A percentile compares a stretch with the other conserved stretches of the same genome.
These are phyloP conservation scores for Channa striata DNA, from an alignment of 2,797 vertebrate species.

Conservation along the genomic window DNA sequence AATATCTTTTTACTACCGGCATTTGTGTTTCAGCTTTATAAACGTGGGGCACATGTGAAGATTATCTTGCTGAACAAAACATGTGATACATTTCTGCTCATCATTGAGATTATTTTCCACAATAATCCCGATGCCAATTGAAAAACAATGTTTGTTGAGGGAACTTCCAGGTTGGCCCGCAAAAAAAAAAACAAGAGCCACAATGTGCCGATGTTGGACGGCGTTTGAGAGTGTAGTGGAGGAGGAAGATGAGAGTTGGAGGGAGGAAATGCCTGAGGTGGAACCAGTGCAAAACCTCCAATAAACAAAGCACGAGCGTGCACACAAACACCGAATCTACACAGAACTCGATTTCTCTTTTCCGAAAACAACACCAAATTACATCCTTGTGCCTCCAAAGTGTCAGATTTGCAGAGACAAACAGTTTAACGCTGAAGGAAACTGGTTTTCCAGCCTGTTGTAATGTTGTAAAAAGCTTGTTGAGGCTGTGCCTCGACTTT, in stretches of 20 bases:
- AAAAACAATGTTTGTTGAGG: too few relatives aligned
- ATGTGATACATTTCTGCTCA: too few relatives aligned
- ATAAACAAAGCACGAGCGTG: constrained; percentile 36
- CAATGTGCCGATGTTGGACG: constrained; percentile 8
- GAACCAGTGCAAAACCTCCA: constrained; percentile 9
- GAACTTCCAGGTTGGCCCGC: too few relatives aligned
- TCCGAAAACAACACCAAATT: not conserved
- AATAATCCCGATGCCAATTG: too few relatives aligned
- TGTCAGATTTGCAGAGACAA: not conserved
- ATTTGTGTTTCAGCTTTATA: too few relatives aligned
- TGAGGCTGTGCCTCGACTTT: too few relatives aligned
- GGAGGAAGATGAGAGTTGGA: constrained; percentile 23
- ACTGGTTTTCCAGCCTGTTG: not conserved
- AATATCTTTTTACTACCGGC: too few relatives aligned
- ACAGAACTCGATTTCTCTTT: not conserved
- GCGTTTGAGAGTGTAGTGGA: constrained; percentile 20
- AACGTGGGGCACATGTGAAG: too few relatives aligned
- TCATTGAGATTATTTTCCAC: too few relatives aligned
- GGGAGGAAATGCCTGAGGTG: constrained; percentile 53
- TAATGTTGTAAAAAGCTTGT: too few relatives aligned
- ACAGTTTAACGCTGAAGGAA: not conserved
- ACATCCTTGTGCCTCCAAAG: not conserved
- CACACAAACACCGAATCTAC: not conserved
- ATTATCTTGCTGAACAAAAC: too few relatives aligned
- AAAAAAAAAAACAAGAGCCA: constrained; percentile 4